Evolutionary conservation across 2,113 vertebrate species (phyloP), one percentile per base, ranked within the genome.

Genomic region (Ophthalmolycus amberensis): DNA sequence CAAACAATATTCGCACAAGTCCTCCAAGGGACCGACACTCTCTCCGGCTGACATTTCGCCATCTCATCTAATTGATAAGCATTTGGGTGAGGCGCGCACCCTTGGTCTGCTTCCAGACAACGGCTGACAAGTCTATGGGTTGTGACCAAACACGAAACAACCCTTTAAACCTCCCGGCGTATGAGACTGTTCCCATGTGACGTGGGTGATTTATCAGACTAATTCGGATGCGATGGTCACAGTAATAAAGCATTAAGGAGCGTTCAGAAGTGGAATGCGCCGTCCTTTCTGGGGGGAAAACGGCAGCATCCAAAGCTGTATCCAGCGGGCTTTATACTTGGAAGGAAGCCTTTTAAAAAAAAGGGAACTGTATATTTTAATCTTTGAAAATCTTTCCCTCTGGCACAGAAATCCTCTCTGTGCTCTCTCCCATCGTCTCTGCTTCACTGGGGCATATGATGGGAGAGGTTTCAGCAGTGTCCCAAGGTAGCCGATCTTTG

Each of bases 391-490:
- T 91, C 86, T 90, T 85, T 89, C 91, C 93, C 90, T 85, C 79
- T 84, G 91, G 94, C 90, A 79, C 84, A 80, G 82, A 88, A 88
- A 90, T 80, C 85, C 79, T 92, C 85, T 91, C 85, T 79, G 46
- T 82, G 74, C 82, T 87, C 88, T 85, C 93, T 90, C 83, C 90
- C 88, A 92, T 92, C 88, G 79, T 93, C 91, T 94, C 88, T 93
- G 94, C 94, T 95, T 94, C 94, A 94, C 80, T 94, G 93, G 93
- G 94, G 92, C 94, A 95, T 94, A 90, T 94, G 93, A 95, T 94
- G 93, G 92, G 90, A 87, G 90, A 92, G 90, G 91, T 89, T 94
- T 92, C 92, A 83, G 89, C 86, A 90, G 78, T 92, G 90, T 95
- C 94, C 93, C 94, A 93, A 92, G 93, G 93, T 93, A 93, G 92